These are phyloP conservation scores for Platichthys stellatus DNA, from an alignment of 2,113 vertebrate genomes.

Conservation along the genomic window DNA sequence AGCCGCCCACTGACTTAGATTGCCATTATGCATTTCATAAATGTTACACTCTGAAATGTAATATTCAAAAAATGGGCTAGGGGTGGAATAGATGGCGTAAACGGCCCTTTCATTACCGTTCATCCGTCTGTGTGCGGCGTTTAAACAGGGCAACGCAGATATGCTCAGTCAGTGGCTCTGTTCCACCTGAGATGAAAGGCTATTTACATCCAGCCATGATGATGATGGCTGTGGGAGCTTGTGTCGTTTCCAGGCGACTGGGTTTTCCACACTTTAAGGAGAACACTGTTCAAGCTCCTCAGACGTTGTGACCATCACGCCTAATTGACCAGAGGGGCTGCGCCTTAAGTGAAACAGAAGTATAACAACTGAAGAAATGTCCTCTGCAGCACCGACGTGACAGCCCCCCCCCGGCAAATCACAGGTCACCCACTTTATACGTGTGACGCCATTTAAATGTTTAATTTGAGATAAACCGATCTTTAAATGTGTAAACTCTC, in stretches of 20 bases:
- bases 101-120: conserved; percentile 79
- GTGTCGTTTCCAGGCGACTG: conserved; percentile 67
- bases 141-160: conserved; percentile 71
- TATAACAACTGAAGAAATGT: conserved; percentile 62
- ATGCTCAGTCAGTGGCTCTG: conserved; percentile 67
- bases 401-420: conserved; percentile 50
- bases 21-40: conserved; percentile 84
- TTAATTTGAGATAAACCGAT: conserved; percentile 48
- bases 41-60: conserved; percentile 78
- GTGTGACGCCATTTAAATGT: conserved; percentile 48
- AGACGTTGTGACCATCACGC: conserved; percentile 73
- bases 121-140: conserved; percentile 69
- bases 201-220: conserved; percentile 75
- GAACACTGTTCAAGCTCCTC: conserved; percentile 63
- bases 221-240: conserved; percentile 65
- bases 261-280: conserved; percentile 72
- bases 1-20: conserved; percentile 82
- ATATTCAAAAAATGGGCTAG: conserved; percentile 68
- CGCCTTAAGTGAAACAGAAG: conserved; percentile 66
- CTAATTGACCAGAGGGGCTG: conserved; percentile 77
- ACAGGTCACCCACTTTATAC: conserved; percentile 45
- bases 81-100: conserved; percentile 73
- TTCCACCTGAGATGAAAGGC: conserved; percentile 81
- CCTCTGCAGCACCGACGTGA: conserved; percentile 36
- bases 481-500: conserved; percentile 55